These are phyloP conservation scores for Amphipoea lucens DNA, from an alignment of 2,888 invertebrate species.

Conservation along the genomic window DNA sequence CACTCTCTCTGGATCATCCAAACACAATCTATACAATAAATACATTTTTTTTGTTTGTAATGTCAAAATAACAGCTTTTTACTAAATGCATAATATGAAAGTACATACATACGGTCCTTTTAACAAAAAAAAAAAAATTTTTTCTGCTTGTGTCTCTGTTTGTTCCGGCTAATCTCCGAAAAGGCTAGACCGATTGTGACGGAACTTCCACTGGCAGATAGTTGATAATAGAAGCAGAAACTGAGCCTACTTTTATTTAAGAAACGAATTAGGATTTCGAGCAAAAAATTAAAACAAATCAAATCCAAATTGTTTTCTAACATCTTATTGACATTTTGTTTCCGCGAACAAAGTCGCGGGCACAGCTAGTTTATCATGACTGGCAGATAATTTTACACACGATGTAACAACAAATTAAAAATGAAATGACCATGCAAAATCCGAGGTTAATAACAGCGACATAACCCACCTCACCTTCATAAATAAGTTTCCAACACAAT, in stretches of 20 bases:
- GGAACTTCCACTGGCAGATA: no score
- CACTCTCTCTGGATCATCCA: no score
- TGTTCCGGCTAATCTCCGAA: no score
- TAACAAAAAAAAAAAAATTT: no score
- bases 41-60: no score
- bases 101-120: no score
- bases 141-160: no score
- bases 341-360: neutral
- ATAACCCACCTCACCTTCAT: conserved; percentile 11
- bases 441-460: neutral
- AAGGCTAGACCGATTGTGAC: no score
- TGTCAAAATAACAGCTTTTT: no score
- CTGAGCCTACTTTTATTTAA: neutral
- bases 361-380: neutral
- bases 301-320: neutral
- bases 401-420: neutral
- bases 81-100: no score
- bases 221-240: neutral
- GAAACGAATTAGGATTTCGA: neutral
- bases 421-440: neutral
- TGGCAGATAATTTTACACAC: neutral
- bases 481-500: conserved; percentile 38
- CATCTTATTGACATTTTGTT: neutral
- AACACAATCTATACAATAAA: no score
- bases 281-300: neutral